Evolutionary conservation across 2,888 invertebrate species (phyloP).

Genomic region (Thereva nobilitata): DNA sequence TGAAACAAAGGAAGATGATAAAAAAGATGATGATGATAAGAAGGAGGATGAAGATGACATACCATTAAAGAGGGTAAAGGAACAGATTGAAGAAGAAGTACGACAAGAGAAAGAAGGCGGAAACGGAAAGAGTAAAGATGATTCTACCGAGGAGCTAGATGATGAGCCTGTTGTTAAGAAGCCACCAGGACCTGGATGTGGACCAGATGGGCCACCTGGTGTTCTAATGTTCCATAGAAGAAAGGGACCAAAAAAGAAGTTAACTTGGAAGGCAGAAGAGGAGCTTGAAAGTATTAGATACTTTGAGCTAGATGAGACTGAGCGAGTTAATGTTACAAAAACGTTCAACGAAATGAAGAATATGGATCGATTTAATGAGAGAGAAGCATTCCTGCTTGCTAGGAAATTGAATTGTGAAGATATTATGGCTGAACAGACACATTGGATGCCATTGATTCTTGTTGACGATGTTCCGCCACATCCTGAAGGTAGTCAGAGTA

Average conservation of each 20-base stretch:
- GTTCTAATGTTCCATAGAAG: conserved; percentile 72
- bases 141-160: conserved; percentile 47
- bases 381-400: conserved; percentile 78
- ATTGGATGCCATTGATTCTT: conserved; percentile 73
- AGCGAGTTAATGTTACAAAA: conserved; percentile 92
- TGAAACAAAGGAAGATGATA: conserved; percentile 58
- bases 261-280: conserved; percentile 80
- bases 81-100: conserved; percentile 56
- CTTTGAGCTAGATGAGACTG: conserved; percentile 95
- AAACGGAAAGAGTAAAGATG: conserved; percentile 48
- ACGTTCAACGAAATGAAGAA: conserved; percentile 90
- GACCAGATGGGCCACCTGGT: conserved; percentile 70
- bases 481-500: conserved; percentile 76
- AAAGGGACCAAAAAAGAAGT: conserved; percentile 77
- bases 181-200: conserved; percentile 56
- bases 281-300: conserved; percentile 81
- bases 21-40: conserved; percentile 62
- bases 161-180: conserved; percentile 44
- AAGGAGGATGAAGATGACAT: conserved; percentile 54
- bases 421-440: conserved; percentile 78
- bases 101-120: conserved; percentile 49
- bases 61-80: conserved; percentile 55
- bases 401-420: conserved; percentile 77
- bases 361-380: conserved; percentile 84
- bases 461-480: conserved; percentile 71